Conservation (phyloP, 2,888 invertebrate species). For the Nephrocerus scutellatus region DNA sequence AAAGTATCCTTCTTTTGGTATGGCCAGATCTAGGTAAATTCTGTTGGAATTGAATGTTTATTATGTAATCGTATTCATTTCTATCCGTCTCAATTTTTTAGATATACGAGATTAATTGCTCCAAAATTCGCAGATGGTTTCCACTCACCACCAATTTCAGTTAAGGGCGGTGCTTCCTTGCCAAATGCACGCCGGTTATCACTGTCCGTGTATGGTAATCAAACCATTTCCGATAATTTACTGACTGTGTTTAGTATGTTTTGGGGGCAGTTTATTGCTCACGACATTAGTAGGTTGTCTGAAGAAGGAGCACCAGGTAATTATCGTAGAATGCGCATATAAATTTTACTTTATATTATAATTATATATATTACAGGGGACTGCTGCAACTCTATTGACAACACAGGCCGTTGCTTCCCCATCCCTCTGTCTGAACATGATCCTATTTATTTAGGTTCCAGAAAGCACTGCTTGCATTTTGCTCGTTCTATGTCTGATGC, state of each 20-base stretch:
- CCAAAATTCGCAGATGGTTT: slow-evolving; percentile 27
- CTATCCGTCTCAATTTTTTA: too few relatives aligned
- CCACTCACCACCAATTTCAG: slow-evolving; percentile 21
- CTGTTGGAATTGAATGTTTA: neutral
- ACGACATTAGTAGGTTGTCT: slow-evolving; percentile 31
- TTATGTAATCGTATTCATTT: too few relatives aligned
- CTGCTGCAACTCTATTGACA: slow-evolving; percentile 27
- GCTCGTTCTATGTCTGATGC: slow-evolving; percentile 59
- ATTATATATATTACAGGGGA: slow-evolving; percentile 20
- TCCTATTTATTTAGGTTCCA: slow-evolving; percentile 49
- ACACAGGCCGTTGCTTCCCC: slow-evolving; percentile 43
- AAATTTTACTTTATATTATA: neutral
- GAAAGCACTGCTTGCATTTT: slow-evolving; percentile 57
- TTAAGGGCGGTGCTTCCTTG: slow-evolving; percentile 20
- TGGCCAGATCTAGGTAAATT: slow-evolving; percentile 21
- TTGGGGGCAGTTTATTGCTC: slow-evolving; percentile 36
- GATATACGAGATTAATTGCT: slow-evolving; percentile 30
- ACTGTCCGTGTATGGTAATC: slow-evolving; percentile 32
- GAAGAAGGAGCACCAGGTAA: slow-evolving; percentile 25
- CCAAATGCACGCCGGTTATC: slow-evolving; percentile 37
- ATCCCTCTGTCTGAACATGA: slow-evolving; percentile 53
- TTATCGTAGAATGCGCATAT: neutral
- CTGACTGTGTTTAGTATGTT: slow-evolving; percentile 36
- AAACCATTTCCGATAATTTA: slow-evolving; percentile 26
- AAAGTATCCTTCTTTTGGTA: slow-evolving; percentile 26